phyloP scores from a whole-genome alignment of 2,888 invertebrate species.

The Andrena hattorfiana region DNA sequence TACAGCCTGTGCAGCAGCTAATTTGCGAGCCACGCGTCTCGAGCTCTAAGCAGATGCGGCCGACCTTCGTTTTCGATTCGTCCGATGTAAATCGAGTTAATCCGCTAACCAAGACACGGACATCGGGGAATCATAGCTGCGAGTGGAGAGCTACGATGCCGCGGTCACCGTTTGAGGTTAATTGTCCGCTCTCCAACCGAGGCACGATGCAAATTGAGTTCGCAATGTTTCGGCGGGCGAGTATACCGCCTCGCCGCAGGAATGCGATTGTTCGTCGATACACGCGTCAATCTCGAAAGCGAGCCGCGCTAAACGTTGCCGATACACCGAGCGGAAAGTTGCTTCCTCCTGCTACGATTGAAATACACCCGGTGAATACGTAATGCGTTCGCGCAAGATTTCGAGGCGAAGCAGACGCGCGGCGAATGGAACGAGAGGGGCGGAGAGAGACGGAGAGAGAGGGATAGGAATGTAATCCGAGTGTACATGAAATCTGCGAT shows the following conservation, averaged over 20 bases:
- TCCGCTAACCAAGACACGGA: constrained; percentile 42
- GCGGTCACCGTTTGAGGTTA: constrained; percentile 51
- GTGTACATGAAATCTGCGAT: constrained; percentile 33
- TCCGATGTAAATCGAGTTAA: constrained; percentile 44
- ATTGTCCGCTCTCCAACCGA: constrained; percentile 59
- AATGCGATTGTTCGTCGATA: constrained; percentile 30
- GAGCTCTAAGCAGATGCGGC: not conserved
- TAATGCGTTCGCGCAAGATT: not conserved
- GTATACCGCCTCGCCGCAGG: constrained; percentile 8
- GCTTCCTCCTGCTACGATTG: constrained; percentile 2
- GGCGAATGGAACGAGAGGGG: not conserved
- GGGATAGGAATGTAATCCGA: constrained; percentile 21
- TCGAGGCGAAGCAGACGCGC: constrained; percentile 7
- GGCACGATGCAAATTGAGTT: constrained; percentile 45
- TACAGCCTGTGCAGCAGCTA: too few species aligned
- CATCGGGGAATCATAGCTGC: constrained; percentile 17
- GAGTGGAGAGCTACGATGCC: constrained; percentile 31
- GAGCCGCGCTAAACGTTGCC: not conserved
- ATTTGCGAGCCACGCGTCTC: too few species aligned
- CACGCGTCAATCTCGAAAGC: constrained; percentile 17
- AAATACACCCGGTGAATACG: not conserved
- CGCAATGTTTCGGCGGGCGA: constrained; percentile 30
- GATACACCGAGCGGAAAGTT: not conserved
- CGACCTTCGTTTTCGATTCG: not conserved
- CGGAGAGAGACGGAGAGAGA: not conserved